Conservation (phyloP, 2,797 vertebrate genomes). For the Hydrolagus colliei region DNA sequence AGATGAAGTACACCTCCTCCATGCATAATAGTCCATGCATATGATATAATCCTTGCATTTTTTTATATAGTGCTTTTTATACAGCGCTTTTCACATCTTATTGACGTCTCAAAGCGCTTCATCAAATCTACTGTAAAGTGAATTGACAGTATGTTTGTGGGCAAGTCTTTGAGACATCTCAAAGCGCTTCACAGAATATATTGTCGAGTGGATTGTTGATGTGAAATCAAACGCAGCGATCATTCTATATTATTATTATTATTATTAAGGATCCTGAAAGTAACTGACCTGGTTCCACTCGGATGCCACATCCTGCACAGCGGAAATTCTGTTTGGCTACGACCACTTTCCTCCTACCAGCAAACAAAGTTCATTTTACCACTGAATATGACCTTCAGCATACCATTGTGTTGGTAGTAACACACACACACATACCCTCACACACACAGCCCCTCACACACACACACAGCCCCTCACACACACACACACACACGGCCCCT, state of each 20-base stretch:
- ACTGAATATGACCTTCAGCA: not conserved
- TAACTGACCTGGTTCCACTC: slow-evolving; percentile 78
- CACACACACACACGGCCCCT: too few relatives aligned
- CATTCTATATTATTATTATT: not conserved
- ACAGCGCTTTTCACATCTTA: too few relatives aligned
- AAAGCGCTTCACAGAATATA: too few relatives aligned
- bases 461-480: too few relatives aligned
- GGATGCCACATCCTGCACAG: slow-evolving; percentile 90
- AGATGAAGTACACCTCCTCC: not conserved
- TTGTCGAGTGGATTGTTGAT: too few relatives aligned
- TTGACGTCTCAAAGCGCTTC: too few relatives aligned
- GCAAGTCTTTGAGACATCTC: too few relatives aligned
- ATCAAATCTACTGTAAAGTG: too few relatives aligned
- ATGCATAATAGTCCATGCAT: not conserved
- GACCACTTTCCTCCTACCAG: slow-evolving; percentile 77
- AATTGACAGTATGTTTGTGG: too few relatives aligned
- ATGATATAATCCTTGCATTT: not conserved
- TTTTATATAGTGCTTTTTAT: too few relatives aligned
- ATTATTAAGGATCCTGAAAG: not conserved
- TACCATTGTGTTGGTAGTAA: not conserved
- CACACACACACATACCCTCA: not conserved
- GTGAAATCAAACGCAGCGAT: too few relatives aligned
- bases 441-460: too few relatives aligned
- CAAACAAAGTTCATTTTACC: not conserved
- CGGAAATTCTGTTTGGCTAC: slow-evolving; percentile 93